Conservation (phyloP, 2,797 vertebrate genomes). For the Staurois parvus region DNA sequence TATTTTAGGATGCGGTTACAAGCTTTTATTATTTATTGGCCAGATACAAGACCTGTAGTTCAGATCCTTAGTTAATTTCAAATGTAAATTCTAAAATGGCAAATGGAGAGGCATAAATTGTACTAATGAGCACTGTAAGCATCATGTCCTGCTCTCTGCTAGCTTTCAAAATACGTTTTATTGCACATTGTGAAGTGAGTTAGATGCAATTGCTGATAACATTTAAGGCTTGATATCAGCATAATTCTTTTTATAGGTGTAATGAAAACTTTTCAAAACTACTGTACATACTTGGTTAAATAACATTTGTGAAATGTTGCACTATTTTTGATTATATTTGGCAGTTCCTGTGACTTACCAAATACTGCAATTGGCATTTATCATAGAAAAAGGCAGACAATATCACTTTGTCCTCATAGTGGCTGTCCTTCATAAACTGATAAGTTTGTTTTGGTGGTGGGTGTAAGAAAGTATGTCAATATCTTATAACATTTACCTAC, state of each 20-base stretch:
- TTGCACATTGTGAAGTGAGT: background rate
- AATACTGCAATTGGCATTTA: too few relatives aligned
- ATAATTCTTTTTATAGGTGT: background rate
- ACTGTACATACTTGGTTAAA: background rate
- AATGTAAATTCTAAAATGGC: constrained; percentile 30
- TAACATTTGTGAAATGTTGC: too few relatives aligned
- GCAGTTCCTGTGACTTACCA: too few relatives aligned
- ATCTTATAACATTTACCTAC: too few relatives aligned
- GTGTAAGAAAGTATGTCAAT: too few relatives aligned
- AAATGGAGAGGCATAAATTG: constrained; percentile 32
- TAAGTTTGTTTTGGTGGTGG: too few relatives aligned
- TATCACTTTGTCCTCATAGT: too few relatives aligned
- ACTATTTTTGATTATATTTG: too few relatives aligned
- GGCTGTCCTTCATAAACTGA: too few relatives aligned
- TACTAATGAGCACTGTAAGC: constrained; percentile 33
- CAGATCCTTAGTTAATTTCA: constrained; percentile 30
- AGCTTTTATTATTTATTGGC: constrained; percentile 32
- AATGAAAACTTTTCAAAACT: background rate
- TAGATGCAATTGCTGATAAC: background rate
- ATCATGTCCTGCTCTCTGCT: constrained; percentile 2
- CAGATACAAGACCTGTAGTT: constrained; percentile 23
- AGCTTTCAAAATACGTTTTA: background rate
- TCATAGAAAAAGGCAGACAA: too few relatives aligned
- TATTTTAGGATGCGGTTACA: constrained; percentile 17
- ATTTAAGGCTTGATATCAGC: background rate